These are phyloP conservation scores for Tichodroma muraria DNA, from an alignment of 2,113 vertebrate genomes.

Conservation along the genomic window DNA sequence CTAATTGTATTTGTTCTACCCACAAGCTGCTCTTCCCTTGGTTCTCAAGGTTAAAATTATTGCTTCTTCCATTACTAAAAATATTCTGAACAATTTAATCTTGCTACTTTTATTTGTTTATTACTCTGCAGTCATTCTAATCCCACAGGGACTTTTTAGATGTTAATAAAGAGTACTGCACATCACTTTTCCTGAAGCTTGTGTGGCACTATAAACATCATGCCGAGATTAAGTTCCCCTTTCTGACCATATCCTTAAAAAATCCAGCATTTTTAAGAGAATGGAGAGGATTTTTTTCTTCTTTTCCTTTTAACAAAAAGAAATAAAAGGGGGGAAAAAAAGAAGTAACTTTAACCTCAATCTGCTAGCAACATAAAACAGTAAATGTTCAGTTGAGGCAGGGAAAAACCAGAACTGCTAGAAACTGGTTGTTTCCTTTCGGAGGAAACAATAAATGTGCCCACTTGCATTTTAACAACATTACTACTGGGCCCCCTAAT, in stretches of 20 bases:
- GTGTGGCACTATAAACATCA: slow-evolving; percentile 52
- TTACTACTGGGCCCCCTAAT: slow-evolving; percentile 70
- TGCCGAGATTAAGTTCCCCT: slow-evolving; percentile 43
- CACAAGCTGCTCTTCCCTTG: background rate
- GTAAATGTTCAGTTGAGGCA: slow-evolving; percentile 77
- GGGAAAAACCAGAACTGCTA: slow-evolving; percentile 69
- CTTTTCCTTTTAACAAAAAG: background rate
- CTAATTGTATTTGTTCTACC: background rate
- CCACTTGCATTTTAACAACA: slow-evolving; percentile 74
- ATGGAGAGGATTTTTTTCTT: background rate
- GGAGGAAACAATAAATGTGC: slow-evolving; percentile 90
- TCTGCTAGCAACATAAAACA: slow-evolving; percentile 63
- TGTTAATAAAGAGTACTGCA: slow-evolving; percentile 1
- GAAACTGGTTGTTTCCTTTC: slow-evolving; percentile 83
- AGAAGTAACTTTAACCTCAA: slow-evolving; percentile 52
- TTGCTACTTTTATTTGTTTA: slow-evolving; percentile 37
- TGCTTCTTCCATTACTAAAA: background rate
- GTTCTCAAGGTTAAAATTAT: background rate
- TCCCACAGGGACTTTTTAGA: background rate
- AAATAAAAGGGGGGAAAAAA: background rate
- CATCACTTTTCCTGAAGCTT: slow-evolving; percentile 43
- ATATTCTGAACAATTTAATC: slow-evolving; percentile 31
- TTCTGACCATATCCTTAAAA: slow-evolving; percentile 43
- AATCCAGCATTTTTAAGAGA: slow-evolving; percentile 35
- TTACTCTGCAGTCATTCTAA: slow-evolving; percentile 32